phyloP scores from a whole-genome alignment of 2,888 invertebrate species.

The Apamea sordens region DNA sequence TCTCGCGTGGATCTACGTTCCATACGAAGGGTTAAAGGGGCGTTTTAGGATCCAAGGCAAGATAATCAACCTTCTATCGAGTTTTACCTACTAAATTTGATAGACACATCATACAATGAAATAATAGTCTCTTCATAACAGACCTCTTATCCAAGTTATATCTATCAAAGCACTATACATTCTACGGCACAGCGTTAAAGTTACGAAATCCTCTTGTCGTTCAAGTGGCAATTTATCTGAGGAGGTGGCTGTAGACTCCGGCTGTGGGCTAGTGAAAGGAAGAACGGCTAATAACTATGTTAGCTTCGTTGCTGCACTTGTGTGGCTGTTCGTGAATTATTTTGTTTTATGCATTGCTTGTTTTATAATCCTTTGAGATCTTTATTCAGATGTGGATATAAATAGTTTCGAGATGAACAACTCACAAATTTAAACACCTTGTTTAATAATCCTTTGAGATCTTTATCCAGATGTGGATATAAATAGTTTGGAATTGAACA shows the following conservation, averaged over 20 bases:
- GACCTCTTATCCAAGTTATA: conserved; percentile 17
- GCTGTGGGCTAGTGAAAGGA: conserved; percentile 58
- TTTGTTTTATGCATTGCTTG: conserved; percentile 5
- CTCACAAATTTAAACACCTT: background rate
- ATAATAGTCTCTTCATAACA: conserved; percentile 16
- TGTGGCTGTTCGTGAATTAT: background rate
- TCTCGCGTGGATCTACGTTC: no score
- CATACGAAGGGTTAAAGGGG: no score
- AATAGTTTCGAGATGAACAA: background rate
- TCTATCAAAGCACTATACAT: conserved; percentile 34
- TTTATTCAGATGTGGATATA: background rate
- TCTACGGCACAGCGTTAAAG: conserved; percentile 16
- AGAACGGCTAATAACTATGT: conserved; percentile 27
- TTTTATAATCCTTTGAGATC: background rate
- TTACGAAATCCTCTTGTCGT: conserved; percentile 48
- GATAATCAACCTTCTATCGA: background rate
- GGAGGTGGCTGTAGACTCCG: conserved; percentile 2
- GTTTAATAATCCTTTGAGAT: background rate
- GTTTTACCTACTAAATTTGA: background rate
- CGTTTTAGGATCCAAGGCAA: background rate
- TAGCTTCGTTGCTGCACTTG: conserved; percentile 4
- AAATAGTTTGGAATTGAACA: background rate
- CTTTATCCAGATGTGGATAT: background rate
- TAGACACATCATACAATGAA: conserved; percentile 1
- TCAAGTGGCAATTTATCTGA: conserved; percentile 38